Evolutionary conservation across 1,140 invertebrate genomes (phyloP).

Genomic region (Agrilus planipennis): DNA sequence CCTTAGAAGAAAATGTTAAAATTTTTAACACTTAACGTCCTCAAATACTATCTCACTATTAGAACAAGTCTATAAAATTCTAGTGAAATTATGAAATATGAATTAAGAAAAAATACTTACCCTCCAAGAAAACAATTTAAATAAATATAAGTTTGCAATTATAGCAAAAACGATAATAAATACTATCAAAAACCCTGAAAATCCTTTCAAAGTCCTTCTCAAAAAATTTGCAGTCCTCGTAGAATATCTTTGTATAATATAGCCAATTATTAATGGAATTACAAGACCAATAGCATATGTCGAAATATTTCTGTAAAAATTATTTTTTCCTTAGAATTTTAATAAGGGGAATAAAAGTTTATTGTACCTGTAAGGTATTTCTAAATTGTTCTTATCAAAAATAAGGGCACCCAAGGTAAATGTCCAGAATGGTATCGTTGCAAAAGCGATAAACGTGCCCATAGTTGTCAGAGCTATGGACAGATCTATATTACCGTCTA

Average conservation of each 20-base stretch:
- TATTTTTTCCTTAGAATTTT: no score
- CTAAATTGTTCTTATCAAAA: slow-evolving; percentile 55
- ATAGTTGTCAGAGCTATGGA: slow-evolving; percentile 89
- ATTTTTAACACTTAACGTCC: no score
- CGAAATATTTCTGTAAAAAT: slow-evolving; percentile 61
- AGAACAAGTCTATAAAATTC: no score
- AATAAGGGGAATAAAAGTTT: no score
- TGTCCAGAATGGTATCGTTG: slow-evolving; percentile 89
- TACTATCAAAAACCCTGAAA: slow-evolving; percentile 70
- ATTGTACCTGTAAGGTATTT: slow-evolving; percentile 81
- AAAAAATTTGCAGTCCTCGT: slow-evolving; percentile 57
- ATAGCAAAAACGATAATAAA: slow-evolving; percentile 90
- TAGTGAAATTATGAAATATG: no score
- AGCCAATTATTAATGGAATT: slow-evolving; percentile 70
- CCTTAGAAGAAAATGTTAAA: no score
- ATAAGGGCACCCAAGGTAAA: slow-evolving; percentile 74
- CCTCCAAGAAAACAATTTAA: slow-evolving; percentile 78
- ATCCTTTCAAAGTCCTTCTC: slow-evolving; percentile 72
- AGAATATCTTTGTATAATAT: slow-evolving; percentile 56
- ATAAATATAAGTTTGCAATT: slow-evolving; percentile 83
- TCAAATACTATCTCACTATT: not conserved
- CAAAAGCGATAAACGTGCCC: slow-evolving; percentile 38
- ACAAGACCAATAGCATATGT: slow-evolving; percentile 65
- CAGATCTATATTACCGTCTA: slow-evolving; percentile 80
- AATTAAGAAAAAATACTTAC: no score